Evolutionary conservation across 64 coral and sea anemone genomes (phyloP), one percentile per base, ranked within the genome.

Genomic region (Montipora efflorescens): DNA sequence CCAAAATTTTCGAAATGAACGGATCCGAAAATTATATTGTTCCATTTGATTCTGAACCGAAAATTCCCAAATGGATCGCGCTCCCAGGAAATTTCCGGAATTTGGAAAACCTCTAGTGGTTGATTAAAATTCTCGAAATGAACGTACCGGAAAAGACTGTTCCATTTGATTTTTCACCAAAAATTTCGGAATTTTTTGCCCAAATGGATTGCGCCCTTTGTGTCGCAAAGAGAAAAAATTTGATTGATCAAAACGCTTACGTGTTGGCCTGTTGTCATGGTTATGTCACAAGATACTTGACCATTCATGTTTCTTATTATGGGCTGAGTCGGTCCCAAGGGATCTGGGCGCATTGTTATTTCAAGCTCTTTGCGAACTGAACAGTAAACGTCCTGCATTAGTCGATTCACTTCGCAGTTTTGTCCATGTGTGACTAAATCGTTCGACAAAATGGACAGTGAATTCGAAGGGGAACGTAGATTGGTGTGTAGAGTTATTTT

Each of bases 401-500:
- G 18, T 46, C 71, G 15, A 67, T 20, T 86, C 36, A 19, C 64
- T 70, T 71, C 66, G 62, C 11, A 69, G 5, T 72, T 86, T 86
- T 64, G 49, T 10, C 16, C 47, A 71, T 71, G 44, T 86, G 82
- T 86, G 45, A 86, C 82, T 86, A 43, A 86, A 49, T 10, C 47
- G 66, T 72, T 9, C 19, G 48, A 46, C 82, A 86, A 44, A 69
- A 86, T 86, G 82, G 82, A 70, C 67, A 49, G 82, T 47, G 82
- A 86, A 86, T 86, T 71, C 15, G 82, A 86, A 71, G 64, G 46
- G 20, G 82, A 86, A 47, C 82, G 82, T 64, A 86, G 44, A 86
- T 86, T 86, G 82, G 82, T 86, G 82, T 86, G 82, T 86, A 86
- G 82, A 71, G 25, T 71, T 86, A 72, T 86, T 86, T 72, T 50